Conservation (phyloP, 2,113 vertebrate species). For the Willisornis vidua region DNA sequence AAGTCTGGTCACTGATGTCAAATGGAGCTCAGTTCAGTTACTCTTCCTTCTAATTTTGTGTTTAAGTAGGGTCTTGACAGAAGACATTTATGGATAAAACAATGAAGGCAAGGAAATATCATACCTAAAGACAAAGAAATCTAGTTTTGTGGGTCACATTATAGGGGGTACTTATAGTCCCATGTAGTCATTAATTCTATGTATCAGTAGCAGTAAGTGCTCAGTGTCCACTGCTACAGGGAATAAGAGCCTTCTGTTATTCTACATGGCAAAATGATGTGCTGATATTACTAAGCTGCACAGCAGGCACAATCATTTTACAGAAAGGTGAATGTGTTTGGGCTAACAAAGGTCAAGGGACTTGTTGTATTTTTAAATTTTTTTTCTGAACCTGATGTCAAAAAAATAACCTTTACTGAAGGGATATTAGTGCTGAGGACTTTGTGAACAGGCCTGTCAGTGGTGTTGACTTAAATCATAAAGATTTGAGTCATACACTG, state of each 20-base stretch:
- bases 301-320: neutral
- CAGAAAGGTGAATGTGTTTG: neutral
- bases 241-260: neutral
- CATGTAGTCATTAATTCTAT: neutral
- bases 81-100: neutral
- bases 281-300: neutral
- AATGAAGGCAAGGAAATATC: neutral
- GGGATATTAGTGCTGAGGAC: neutral
- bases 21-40: neutral
- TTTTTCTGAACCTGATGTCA: neutral
- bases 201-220: neutral
- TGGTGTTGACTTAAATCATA: neutral
- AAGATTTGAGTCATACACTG: neutral
- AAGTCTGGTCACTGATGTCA: neutral
- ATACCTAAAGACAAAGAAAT: neutral
- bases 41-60: neutral
- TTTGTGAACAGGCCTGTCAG: neutral
- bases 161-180: neutral
- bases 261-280: neutral
- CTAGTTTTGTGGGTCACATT: neutral
- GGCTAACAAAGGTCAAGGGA: neutral
- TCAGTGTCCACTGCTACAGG: neutral
- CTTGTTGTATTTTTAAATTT: neutral
- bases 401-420: slow-evolving; percentile 19
- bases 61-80: neutral